Evolutionary conservation across 2,797 vertebrate species (phyloP).

Genomic region (Centroberyx gerrardi): DNA sequence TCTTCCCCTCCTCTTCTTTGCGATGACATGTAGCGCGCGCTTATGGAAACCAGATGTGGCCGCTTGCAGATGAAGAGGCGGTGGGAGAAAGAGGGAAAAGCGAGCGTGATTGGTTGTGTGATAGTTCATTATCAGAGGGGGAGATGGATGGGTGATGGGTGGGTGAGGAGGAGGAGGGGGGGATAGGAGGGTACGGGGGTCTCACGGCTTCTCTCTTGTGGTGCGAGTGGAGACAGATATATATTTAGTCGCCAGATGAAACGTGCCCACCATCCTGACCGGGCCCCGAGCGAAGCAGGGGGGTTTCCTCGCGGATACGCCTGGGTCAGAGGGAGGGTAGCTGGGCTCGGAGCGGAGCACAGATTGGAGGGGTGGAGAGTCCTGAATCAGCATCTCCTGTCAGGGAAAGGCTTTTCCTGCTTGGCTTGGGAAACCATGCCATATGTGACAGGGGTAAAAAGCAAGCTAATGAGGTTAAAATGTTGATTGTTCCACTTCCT

Average conservation of each 20-base stretch:
- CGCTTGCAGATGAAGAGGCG: constrained; percentile 42
- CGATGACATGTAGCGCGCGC: constrained; percentile 70
- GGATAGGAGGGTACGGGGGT: not conserved
- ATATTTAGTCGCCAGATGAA: constrained; percentile 48
- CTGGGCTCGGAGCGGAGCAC: constrained; percentile 30
- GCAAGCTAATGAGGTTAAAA: constrained; percentile 38
- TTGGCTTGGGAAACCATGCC: constrained; percentile 49
- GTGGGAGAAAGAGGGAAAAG: constrained; percentile 36
- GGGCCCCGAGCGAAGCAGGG: constrained; percentile 52
- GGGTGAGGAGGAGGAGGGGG: not conserved
- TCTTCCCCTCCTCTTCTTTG: constrained; percentile 35
- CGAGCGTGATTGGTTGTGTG: constrained; percentile 33
- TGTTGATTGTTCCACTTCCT: constrained; percentile 73
- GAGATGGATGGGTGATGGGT: constrained; percentile 18
- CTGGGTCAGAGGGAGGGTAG: constrained; percentile 68
- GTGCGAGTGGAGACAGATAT: constrained; percentile 47
- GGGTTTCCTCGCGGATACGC: constrained; percentile 68
- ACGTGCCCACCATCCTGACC: constrained; percentile 38
- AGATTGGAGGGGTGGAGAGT: constrained; percentile 34
- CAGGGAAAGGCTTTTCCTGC: constrained; percentile 73
- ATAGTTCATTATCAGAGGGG: constrained; percentile 62
- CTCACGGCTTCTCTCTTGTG: constrained; percentile 28
- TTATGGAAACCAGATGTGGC: constrained; percentile 83
- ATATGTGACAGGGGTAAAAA: constrained; percentile 23
- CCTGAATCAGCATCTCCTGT: constrained; percentile 81